Evolutionary conservation across 2,888 invertebrate genomes (phyloP).

Genomic region (Rhagonycha fulva): DNA sequence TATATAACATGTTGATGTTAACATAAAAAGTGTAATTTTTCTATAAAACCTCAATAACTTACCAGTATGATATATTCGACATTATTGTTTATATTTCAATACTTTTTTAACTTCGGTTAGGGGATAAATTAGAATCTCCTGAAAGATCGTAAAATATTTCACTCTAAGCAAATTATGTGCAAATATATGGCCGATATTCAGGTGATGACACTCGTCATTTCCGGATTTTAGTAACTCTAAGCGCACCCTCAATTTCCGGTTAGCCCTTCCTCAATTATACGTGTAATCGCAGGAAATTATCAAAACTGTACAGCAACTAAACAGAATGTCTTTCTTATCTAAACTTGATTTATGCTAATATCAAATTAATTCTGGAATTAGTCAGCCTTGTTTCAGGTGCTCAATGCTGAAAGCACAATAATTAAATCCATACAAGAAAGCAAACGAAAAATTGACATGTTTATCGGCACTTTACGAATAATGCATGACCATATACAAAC

Average conservation of each 20-base stretch:
- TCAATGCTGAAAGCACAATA: too few species aligned
- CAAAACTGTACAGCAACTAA: conserved; percentile 51
- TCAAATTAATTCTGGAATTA: not conserved
- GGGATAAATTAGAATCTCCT: not conserved
- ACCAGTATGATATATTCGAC: not conserved
- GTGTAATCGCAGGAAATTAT: conserved; percentile 57
- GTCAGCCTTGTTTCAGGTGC: not conserved
- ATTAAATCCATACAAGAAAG: not conserved
- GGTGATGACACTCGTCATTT: conserved; percentile 53
- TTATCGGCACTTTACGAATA: not conserved
- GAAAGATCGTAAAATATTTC: not conserved
- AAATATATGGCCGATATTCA: conserved; percentile 31
- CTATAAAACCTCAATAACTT: conserved; percentile 2
- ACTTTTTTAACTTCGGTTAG: not conserved
- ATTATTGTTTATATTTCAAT: not conserved
- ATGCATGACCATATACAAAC: not conserved
- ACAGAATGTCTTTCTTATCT: conserved; percentile 49
- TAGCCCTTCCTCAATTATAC: conserved; percentile 55
- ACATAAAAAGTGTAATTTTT: not conserved
- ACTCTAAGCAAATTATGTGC: not conserved
- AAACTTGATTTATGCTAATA: conserved; percentile 44
- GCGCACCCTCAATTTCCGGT: conserved; percentile 57
- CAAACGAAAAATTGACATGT: not conserved
- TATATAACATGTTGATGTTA: conserved; percentile 2
- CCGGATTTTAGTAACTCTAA: conserved; percentile 53